Percentiles rank a stretch among this genome's conserved stretches.
Conservation (phyloP, 1,140 invertebrate genomes). For the Tribolium castaneum region DNA sequence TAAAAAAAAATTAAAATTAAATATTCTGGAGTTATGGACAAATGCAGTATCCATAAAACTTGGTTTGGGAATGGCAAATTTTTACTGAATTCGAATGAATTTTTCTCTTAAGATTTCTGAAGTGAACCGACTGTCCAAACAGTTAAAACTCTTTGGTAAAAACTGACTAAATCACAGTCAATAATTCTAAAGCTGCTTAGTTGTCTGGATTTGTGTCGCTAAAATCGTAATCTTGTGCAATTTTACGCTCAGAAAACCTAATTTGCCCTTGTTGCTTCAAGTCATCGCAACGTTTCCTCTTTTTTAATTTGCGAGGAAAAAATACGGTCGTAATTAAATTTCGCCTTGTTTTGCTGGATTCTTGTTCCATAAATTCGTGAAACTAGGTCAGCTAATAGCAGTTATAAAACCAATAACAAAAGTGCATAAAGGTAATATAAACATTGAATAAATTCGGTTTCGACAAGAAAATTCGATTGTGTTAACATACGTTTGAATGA, state of each 20-base stretch:
- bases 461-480: constrained; percentile 1
- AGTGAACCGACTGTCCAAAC: no score
- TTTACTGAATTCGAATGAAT: no score
- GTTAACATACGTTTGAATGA: neutral
- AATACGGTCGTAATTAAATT: constrained; percentile 21
- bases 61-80: no score
- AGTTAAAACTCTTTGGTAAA: no score
- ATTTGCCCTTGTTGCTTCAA: constrained; percentile 12
- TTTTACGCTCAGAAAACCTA: neutral
- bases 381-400: neutral
- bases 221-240: no score
- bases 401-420: constrained; percentile 18
- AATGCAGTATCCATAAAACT: no score
- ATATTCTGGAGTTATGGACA: no score
- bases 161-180: no score
- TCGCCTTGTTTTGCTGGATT: neutral
- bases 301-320: constrained; percentile 18
- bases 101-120: no score
- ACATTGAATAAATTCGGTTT: neutral
- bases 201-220: no score
- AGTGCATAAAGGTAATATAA: constrained; percentile 20
- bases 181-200: no score
- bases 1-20: no score
- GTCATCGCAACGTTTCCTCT: constrained; percentile 15
- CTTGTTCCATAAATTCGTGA: neutral